Percentiles rank a stretch among this genome's conserved stretches.
Conservation (phyloP, 2,797 vertebrate species). For the Sebastolobus altivelis region DNA sequence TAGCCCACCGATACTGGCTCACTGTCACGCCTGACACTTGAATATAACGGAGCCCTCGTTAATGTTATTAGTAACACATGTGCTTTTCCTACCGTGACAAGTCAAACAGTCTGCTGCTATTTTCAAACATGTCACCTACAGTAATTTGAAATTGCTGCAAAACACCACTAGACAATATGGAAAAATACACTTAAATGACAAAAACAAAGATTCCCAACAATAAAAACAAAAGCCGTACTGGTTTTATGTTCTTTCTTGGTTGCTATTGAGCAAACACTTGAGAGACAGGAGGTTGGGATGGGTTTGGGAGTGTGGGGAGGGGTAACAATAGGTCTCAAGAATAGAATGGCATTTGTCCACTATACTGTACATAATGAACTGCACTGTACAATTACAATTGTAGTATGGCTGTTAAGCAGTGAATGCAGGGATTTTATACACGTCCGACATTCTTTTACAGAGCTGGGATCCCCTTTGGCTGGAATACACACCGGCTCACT, state of each 20-base stretch:
- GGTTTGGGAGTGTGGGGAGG: conserved; percentile 22
- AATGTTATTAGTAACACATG: not conserved
- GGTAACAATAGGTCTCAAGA: conserved; percentile 72
- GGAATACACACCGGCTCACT: conserved; percentile 81
- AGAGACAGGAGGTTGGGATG: conserved; percentile 71
- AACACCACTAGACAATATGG: not conserved
- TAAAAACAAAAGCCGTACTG: conserved; percentile 69
- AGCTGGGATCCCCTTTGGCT: conserved; percentile 80
- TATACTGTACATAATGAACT: conserved; percentile 78
- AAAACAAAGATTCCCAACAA: conserved; percentile 60
- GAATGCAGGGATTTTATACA: conserved; percentile 76
- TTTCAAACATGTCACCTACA: not conserved
- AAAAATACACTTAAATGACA: not conserved
- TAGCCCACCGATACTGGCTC: not conserved
- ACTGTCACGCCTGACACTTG: not conserved
- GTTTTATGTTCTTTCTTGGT: conserved; percentile 84
- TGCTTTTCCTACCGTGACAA: not conserved
- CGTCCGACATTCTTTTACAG: conserved; percentile 73
- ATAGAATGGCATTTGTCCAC: conserved; percentile 80
- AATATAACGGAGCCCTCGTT: not conserved
- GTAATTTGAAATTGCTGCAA: not conserved
- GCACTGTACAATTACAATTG: conserved; percentile 77
- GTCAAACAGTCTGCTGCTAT: not conserved
- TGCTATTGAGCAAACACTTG: conserved; percentile 90
- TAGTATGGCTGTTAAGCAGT: conserved; percentile 80